These are phyloP conservation scores for Parnassius mnemosyne DNA, from an alignment of 2,888 invertebrate species.

Conservation along the genomic window DNA sequence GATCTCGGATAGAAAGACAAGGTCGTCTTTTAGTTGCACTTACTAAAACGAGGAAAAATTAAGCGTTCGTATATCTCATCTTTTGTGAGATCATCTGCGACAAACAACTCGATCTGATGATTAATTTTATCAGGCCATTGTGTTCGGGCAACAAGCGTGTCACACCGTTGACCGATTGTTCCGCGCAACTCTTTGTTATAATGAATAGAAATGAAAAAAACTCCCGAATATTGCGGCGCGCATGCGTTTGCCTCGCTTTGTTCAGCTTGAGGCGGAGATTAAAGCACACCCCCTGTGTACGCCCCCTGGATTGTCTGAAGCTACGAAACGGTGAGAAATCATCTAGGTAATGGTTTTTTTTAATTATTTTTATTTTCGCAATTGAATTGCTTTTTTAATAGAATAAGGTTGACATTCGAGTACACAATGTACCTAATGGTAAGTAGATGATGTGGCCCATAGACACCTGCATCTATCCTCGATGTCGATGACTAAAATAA, in stretches of 20 bases:
- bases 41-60: no score
- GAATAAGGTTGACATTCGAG: no score
- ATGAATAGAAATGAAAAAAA: slow-evolving; percentile 43
- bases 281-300: slow-evolving; percentile 47
- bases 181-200: slow-evolving; percentile 56
- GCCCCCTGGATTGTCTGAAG: slow-evolving; percentile 43
- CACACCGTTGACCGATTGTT: slow-evolving; percentile 58
- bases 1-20: no score
- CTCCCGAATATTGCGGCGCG: slow-evolving; percentile 50
- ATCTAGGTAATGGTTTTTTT: neutral
- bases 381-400: no score
- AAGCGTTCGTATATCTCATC: neutral
- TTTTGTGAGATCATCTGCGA: slow-evolving; percentile 22
- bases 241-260: slow-evolving; percentile 54
- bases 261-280: slow-evolving; percentile 45
- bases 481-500: no score
- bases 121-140: slow-evolving; percentile 69
- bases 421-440: no score
- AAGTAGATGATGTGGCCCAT: no score
- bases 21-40: no score
- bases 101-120: slow-evolving; percentile 45
- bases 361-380: no score
- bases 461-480: no score
- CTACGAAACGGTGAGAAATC: slow-evolving; percentile 44
- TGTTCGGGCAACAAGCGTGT: slow-evolving; percentile 59